These are phyloP conservation scores for Sinosuthora webbiana DNA, from an alignment of 2,113 vertebrate genomes.

Conservation along the genomic window DNA sequence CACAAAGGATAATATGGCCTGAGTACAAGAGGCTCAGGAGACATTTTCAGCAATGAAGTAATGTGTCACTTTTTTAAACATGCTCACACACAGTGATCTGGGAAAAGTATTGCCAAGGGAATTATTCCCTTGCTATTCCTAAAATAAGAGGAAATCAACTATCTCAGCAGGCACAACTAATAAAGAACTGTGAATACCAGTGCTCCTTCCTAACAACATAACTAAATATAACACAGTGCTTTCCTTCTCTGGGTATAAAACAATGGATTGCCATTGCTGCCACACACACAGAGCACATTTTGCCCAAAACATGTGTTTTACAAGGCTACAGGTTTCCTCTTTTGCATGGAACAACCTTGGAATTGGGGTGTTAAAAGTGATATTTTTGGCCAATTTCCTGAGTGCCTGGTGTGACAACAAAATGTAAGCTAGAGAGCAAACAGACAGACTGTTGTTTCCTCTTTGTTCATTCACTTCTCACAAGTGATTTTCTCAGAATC, in stretches of 20 bases:
- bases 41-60: not conserved
- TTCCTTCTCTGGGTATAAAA: not conserved
- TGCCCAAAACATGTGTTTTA: not conserved
- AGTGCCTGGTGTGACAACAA: not conserved
- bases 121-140: not conserved
- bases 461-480: not conserved
- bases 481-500: not conserved
- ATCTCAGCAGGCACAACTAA: not conserved
- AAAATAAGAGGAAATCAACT: not conserved
- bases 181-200: not conserved
- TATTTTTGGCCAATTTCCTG: not conserved
- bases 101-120: not conserved
- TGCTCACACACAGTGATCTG: not conserved
- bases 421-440: not conserved
- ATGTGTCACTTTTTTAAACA: too few species aligned
- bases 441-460: not conserved
- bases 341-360: not conserved
- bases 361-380: not conserved
- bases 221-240: not conserved
- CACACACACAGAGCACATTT: not conserved
- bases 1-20: not conserved
- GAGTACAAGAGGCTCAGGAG: not conserved
- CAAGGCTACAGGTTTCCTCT: not conserved
- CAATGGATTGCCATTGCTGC: not conserved
- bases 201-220: not conserved